phyloP scores from a whole-genome alignment of 1,140 invertebrate species.

The Hylaeus volcanicus region DNA sequence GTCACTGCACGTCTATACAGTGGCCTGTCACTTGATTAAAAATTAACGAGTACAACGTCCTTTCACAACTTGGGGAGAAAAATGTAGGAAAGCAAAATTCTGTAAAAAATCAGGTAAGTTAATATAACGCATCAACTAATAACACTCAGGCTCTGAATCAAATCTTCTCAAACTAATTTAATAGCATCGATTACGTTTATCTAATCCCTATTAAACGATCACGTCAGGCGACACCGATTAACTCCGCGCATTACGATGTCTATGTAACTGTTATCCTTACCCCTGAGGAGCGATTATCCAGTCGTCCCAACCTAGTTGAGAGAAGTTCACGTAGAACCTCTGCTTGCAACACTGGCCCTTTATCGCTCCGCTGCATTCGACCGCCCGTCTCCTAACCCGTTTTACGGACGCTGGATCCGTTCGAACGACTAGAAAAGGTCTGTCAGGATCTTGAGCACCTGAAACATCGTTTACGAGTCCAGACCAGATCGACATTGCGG shows the following conservation, averaged over 20 bases:
- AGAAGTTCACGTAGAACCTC: constrained; percentile 94
- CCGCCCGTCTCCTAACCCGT: constrained; percentile 88
- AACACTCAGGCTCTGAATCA: too few relatives aligned
- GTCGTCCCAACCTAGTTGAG: constrained; percentile 95
- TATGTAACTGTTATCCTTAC: constrained; percentile 56
- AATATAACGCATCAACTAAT: too few relatives aligned
- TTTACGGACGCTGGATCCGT: constrained; percentile 85
- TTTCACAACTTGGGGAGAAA: too few relatives aligned
- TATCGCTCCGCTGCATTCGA: constrained; percentile 89
- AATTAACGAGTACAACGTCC: too few relatives aligned
- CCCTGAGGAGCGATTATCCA: constrained; percentile 95
- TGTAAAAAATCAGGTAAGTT: too few relatives aligned
- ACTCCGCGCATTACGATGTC: background rate
- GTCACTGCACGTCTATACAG: too few relatives aligned
- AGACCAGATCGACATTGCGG: too few relatives aligned
- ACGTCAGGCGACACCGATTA: background rate
- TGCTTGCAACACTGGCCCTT: constrained; percentile 94
- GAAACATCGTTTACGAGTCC: constrained; percentile 17
- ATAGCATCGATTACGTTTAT: background rate
- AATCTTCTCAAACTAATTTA: background rate
- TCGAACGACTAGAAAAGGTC: constrained; percentile 92
- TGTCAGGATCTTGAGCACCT: constrained; percentile 82
- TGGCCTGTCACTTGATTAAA: too few relatives aligned
- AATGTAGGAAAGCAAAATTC: too few relatives aligned
- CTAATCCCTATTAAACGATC: background rate